phyloP scores from a whole-genome alignment of 2,797 vertebrate genomes.

The Argyrosomus regius region DNA sequence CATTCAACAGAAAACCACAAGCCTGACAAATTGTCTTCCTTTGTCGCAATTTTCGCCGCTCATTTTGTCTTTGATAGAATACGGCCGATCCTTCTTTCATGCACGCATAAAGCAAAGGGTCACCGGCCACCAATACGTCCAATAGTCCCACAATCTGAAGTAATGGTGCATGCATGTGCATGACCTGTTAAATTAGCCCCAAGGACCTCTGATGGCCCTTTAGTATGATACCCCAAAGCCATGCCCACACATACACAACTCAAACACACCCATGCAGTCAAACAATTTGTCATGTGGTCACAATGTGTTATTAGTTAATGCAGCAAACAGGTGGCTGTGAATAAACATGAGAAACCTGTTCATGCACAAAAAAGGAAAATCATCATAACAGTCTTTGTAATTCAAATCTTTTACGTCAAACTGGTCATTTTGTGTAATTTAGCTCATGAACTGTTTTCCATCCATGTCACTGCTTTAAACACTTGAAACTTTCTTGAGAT shows the following conservation, averaged over 20 bases:
- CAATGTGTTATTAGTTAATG: constrained; percentile 49
- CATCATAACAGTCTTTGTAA: not conserved
- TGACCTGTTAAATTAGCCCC: constrained; percentile 78
- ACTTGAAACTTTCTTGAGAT: not conserved
- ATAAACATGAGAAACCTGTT: constrained; percentile 24
- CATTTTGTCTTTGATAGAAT: constrained; percentile 28
- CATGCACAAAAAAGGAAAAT: not conserved
- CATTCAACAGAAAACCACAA: constrained; percentile 49
- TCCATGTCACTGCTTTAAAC: not conserved
- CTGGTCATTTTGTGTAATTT: not conserved
- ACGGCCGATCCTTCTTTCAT: constrained; percentile 35
- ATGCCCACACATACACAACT: not conserved
- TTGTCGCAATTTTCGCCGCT: constrained; percentile 32
- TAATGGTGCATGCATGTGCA: constrained; percentile 53
- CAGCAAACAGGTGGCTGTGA: not conserved
- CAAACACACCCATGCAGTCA: constrained; percentile 10
- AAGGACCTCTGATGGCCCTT: constrained; percentile 47
- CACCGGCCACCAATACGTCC: constrained; percentile 48
- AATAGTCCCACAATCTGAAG: constrained; percentile 32
- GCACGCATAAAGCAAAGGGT: constrained; percentile 50
- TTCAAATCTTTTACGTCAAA: not conserved
- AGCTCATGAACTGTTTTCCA: not conserved
- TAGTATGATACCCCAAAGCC: not conserved
- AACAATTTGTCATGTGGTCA: constrained; percentile 24
- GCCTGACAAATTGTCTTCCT: constrained; percentile 51